Percentiles rank a stretch among this genome's conserved stretches.
phyloP scores from a whole-genome alignment of 2,888 invertebrate genomes.

The Hirudinaria manillensis region DNA sequence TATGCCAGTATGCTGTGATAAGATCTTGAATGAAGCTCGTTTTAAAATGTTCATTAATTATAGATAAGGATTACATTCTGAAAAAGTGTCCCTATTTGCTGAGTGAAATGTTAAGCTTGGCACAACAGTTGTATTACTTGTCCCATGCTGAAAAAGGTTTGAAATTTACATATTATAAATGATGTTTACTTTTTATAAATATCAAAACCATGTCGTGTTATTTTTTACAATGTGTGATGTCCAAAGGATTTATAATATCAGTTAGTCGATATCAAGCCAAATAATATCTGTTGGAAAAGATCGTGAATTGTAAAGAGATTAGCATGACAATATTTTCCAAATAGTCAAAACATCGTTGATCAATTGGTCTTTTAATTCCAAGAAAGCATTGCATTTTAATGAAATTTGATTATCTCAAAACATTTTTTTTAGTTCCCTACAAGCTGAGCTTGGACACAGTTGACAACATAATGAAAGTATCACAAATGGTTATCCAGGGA shows the following conservation, averaged over 20 bases:
- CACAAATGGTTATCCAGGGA: conserved; percentile 90
- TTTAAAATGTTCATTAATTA: conserved; percentile 31
- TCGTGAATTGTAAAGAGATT: too few relatives aligned
- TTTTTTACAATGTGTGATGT: background rate
- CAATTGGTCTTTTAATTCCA: too few relatives aligned
- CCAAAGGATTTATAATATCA: too few relatives aligned
- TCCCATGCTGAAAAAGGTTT: conserved; percentile 76
- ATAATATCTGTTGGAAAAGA: too few relatives aligned
- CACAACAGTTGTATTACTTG: conserved; percentile 60
- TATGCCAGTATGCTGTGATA: conserved; percentile 35
- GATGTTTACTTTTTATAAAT: background rate
- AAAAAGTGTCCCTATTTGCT: conserved; percentile 88
- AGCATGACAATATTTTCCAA: too few relatives aligned
- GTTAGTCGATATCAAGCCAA: too few relatives aligned
- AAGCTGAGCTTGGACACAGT: conserved; percentile 72
- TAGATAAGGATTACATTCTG: conserved; percentile 54
- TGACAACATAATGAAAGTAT: conserved; percentile 88
- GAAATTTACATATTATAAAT: background rate
- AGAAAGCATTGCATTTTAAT: too few relatives aligned
- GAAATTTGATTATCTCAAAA: too few relatives aligned
- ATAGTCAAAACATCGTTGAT: too few relatives aligned
- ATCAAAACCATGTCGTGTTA: background rate
- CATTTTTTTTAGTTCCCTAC: conserved; percentile 35
- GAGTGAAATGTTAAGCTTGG: conserved; percentile 93
- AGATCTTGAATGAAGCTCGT: background rate